Evolutionary conservation across 2,888 invertebrate genomes (phyloP), one percentile per base, ranked within the genome.

Genomic region (Argyresthia goedartella): DNA sequence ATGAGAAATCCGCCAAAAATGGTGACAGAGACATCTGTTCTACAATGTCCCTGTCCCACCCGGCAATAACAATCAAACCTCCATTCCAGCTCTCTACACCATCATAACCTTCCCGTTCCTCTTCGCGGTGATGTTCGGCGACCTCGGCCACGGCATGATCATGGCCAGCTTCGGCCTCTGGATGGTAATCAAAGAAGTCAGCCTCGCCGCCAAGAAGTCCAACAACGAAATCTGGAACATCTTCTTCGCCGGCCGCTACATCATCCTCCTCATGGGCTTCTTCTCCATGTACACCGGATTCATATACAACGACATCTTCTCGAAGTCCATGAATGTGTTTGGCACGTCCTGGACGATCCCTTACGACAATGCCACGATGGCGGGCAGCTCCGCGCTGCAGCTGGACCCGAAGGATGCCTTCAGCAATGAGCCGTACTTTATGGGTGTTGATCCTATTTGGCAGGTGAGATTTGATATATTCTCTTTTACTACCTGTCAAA

Each of bases 41-140:
- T n/a, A n/a, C n/a, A n/a, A n/a, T n/a, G n/a, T n/a, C n/a, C n/a
- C n/a, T n/a, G n/a, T n/a, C n/a, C n/a, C n/a, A n/a, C n/a, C n/a
- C n/a, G n/a, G n/a, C n/a, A n/a, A n/a, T n/a, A n/a, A n/a, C n/a
- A n/a, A n/a, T n/a, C n/a, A n/a, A n/a, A n/a, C n/a, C n/a, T n/a
- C n/a, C n/a, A n/a, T 46, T 77, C 54, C 85, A 92, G 92, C 92
- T 56, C 84, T 91, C 34, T 93, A 91, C 72, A 91, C 92, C 55
- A 90, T 92, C 63, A 88, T 93, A 60, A 91, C 93, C 67, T 93
- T 93, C 85, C 93, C 93, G 41, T 93, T 93, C 75, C 82, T 93
- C 53, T 93, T 93, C 75, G 92, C 92, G 56, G 90, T 93, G 56
- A 93, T 93, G 93, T 93, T 93, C 73, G 93, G 93, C 16, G 93